Base-by-base conservation (phyloP, 2,888 invertebrate species). In the Plutella xylostella region DNA sequence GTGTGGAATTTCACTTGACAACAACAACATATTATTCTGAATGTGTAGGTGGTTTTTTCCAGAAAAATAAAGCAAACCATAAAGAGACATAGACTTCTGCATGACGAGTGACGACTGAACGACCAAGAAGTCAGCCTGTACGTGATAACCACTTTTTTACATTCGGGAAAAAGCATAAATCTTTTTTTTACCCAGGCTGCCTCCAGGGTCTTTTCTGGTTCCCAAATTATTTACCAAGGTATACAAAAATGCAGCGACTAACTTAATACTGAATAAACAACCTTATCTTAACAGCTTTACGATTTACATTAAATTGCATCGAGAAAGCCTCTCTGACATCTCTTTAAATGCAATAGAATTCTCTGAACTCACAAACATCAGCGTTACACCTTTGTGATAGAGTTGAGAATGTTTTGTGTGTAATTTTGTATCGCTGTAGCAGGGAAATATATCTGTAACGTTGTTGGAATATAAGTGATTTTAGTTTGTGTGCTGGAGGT, bases 81-180 rank as follows among this genome's bases (percentile, higher is more conserved):
- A n/a, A n/a, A n/a, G n/a, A n/a, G n/a, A n/a, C n/a, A n/a, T n/a
- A n/a, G n/a, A n/a, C n/a, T n/a, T n/a, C n/a, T n/a, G n/a, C n/a
- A n/a, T n/a, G n/a, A n/a, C n/a, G n/a, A n/a, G n/a, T n/a, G n/a
- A n/a, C n/a, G n/a, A n/a, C n/a, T n/a, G n/a, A n/a, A n/a, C n/a
- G n/a, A n/a, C n/a, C n/a, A n/a, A n/a, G n/a, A n/a, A n/a, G n/a
- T n/a, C n/a, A n/a, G n/a, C n/a, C 25, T 7, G 25, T 33, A 20
- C 17, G 25, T 39, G 22, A 39, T 25, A 74, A 69, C 72, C 71
- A 70, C 65, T 69, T 66, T 72, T 73, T 51, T 74, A 73, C 57
- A 47, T 51, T 60, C 25, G 63, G 63, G 63, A 66, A 68, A 68
- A 63, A 63, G 64, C 65, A 72, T 72, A 68, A 72, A 76, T 72